A percentile compares a stretch with the other conserved stretches of the same genome.
Evolutionary conservation across 2,113 vertebrate genomes (phyloP).

Genomic region (Anguilla rostrata): DNA sequence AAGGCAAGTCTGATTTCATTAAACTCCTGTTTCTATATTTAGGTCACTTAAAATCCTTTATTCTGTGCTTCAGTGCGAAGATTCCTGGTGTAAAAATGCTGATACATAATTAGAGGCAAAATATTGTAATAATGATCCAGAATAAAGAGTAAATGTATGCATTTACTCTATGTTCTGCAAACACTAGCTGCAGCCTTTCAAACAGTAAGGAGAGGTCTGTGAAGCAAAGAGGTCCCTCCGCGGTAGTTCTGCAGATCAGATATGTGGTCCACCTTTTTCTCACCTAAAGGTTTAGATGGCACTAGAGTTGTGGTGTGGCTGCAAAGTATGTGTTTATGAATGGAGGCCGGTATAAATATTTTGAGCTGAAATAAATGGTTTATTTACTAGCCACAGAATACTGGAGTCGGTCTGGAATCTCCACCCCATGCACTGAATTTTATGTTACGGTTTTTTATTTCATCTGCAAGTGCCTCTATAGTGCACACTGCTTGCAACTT

Average conservation of each 20-base stretch:
- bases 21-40: conserved; percentile 32
- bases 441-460: background rate
- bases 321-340: background rate
- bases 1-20: conserved; percentile 36
- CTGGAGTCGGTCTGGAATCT: background rate
- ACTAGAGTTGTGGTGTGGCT: background rate
- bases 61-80: background rate
- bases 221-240: too few species aligned
- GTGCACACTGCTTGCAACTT: background rate
- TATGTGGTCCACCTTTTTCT: too few species aligned
- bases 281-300: too few species aligned
- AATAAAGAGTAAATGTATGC: background rate
- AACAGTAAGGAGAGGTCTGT: too few species aligned
- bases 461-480: background rate
- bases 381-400: background rate
- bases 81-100: background rate
- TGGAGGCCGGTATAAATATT: background rate
- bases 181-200: too few species aligned
- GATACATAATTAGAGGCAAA: background rate
- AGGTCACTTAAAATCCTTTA: background rate
- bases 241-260: too few species aligned
- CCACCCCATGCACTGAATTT: background rate
- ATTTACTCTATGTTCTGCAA: background rate
- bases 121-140: background rate
- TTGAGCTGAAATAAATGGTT: background rate